Conservation (phyloP, 2,113 vertebrate species). For the Brachyhypopomus occidentalis region DNA sequence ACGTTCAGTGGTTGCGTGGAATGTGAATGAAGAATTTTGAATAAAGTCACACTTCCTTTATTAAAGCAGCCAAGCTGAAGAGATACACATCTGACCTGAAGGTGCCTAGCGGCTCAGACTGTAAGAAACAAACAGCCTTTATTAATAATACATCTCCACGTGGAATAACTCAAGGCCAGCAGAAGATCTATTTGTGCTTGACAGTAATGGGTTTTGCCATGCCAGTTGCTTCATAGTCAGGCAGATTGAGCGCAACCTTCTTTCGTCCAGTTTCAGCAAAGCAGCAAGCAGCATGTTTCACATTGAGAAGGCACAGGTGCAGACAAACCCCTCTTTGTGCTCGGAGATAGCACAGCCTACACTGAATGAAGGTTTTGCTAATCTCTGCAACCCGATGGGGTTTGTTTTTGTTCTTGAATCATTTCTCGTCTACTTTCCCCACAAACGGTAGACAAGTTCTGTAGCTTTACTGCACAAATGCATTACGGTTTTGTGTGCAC, state of each 20-base stretch:
- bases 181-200: slow-evolving; percentile 5
- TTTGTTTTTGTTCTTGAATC: not conserved
- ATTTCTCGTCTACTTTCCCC: not conserved
- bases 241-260: not conserved
- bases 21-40: not conserved
- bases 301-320: not conserved
- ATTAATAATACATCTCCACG: slow-evolving; percentile 9
- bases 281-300: slow-evolving; percentile 7
- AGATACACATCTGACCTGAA: slow-evolving; percentile 30
- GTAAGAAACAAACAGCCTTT: slow-evolving; percentile 18
- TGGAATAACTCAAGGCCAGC: slow-evolving; percentile 18
- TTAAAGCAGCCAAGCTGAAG: slow-evolving; percentile 33
- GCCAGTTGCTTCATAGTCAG: not conserved
- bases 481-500: not conserved
- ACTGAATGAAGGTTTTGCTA: not conserved
- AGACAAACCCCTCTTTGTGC: not conserved
- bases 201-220: slow-evolving; percentile 28
- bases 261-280: not conserved
- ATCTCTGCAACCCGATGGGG: not conserved
- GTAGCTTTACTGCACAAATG: not conserved
- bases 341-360: not conserved
- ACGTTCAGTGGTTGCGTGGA: not conserved
- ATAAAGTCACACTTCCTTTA: slow-evolving; percentile 22
- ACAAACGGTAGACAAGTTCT: not conserved
- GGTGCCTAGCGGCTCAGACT: slow-evolving; percentile 37